A percentile compares a stretch with the other conserved stretches of the same genome.
Conservation (phyloP, 23 tunicate species). For the Ascidia mentula region DNA sequence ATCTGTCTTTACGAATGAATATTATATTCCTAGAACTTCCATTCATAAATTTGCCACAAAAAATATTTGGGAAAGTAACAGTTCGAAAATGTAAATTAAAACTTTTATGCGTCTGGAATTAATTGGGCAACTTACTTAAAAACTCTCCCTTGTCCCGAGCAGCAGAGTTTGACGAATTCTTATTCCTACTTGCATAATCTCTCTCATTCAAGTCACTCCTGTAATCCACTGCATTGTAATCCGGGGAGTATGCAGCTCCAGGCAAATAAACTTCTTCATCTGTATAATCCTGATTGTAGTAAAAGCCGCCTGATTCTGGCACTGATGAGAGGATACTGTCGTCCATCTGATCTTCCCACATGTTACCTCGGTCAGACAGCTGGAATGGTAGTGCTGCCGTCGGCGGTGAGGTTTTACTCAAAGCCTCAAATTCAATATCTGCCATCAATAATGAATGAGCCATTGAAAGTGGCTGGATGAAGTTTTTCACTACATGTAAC, state of each 20-base stretch:
- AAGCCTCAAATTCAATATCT: constrained; percentile 61
- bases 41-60: too few relatives aligned
- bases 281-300: constrained; percentile 5
- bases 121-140: constrained; percentile 5
- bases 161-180: background rate
- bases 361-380: background rate
- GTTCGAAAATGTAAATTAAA: too few relatives aligned
- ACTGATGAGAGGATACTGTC: constrained; percentile 6
- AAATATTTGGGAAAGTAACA: too few relatives aligned
- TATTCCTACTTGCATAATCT: background rate
- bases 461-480: background rate
- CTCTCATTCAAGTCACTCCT: background rate
- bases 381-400: constrained; percentile 32
- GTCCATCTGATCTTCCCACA: constrained; percentile 25
- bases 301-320: background rate
- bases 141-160: background rate
- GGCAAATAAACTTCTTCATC: background rate
- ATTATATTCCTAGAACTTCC: too few relatives aligned
- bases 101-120: too few relatives aligned
- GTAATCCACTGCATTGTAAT: background rate
- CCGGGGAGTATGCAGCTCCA: background rate
- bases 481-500: constrained; percentile 3
- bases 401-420: constrained; percentile 38
- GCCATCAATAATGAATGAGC: constrained; percentile 2
- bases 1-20: too few relatives aligned